Base-by-base conservation (phyloP, 2,113 vertebrate genomes). In the Isurus oxyrinchus region DNA sequence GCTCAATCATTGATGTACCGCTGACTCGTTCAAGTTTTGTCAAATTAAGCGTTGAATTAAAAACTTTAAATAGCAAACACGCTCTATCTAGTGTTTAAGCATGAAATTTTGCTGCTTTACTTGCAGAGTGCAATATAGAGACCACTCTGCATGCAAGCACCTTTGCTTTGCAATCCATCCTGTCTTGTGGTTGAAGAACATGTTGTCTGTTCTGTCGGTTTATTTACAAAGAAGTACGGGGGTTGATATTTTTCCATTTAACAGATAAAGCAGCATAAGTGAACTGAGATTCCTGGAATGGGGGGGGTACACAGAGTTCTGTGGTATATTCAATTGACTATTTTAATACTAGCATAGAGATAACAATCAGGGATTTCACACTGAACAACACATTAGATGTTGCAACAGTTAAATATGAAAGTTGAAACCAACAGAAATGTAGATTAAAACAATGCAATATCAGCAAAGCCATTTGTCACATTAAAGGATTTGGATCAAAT, bases 171-270 rank as follows among this genome's bases (percentile, higher is more conserved):
- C 19, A 63, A 63, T 16, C 59, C 35, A 40, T 94, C 59, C 59
- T 94, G 59, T 91, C 31, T 59, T 35, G 53, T 91, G 88, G 53
- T 90, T 59, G 53, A 57, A 90, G 35, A 61, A 93, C n/a, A 35
- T 63, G 35, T 35, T 61, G 13, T 40, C 90, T 61, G 90, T 19
- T n/a, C 59, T n/a, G 35, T 63, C 31, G 21, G 3, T 63, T 40
- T 59, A 59, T 61, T 91, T 59, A 91, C 55, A 59, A 57, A 91
- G 86, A 63, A 63, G 53, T 66, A 35, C n/a, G 59, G 57, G 35
- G 59, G 35, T 35, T 94, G n/a, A 40, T 63, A 16, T 21, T 21
- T 94, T 94, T 94, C 90, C 90, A 94, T 94, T 66, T 94, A 94
- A 40, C n/a, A 63, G 35, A 63, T 94, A 94, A 63, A 61, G 59